These are phyloP conservation scores for Drosophila diplacantha DNA, from an alignment of 2,888 invertebrate genomes.

Conservation along the genomic window DNA sequence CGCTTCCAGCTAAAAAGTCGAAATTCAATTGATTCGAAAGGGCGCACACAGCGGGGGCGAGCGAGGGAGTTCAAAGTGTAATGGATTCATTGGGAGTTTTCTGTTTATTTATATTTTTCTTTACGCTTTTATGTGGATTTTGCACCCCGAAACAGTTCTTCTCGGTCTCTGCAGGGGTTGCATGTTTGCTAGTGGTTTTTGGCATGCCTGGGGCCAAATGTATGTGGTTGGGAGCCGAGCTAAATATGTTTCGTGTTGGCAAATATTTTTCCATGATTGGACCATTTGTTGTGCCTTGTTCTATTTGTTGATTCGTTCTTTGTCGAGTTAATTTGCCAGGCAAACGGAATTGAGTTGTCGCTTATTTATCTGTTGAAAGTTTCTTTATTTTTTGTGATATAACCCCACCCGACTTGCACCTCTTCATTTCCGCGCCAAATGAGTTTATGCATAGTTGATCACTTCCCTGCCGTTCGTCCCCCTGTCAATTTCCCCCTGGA, in stretches of 20 bases:
- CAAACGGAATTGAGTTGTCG: conserved; percentile 21
- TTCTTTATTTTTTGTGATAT: background rate
- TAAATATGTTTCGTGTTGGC: conserved; percentile 39
- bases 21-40: conserved; percentile 43
- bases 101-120: conserved; percentile 16
- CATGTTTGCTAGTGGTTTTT: conserved; percentile 33
- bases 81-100: conserved; percentile 41
- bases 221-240: conserved; percentile 41
- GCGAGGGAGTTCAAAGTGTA: conserved; percentile 32
- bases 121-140: conserved; percentile 9
- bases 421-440: conserved; percentile 36
- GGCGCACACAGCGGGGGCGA: background rate
- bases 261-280: conserved; percentile 38
- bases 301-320: conserved; percentile 31
- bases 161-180: conserved; percentile 15
- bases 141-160: conserved; percentile 12
- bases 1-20: conserved; percentile 43
- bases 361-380: conserved; percentile 3
- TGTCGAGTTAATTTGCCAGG: conserved; percentile 28
- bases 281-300: conserved; percentile 19
- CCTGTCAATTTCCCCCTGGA: conserved; percentile 20
- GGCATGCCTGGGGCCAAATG: conserved; percentile 43
- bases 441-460: conserved; percentile 57
- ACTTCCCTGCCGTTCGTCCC: conserved; percentile 24
- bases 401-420: background rate